Percentiles rank a stretch among this genome's conserved stretches.
phyloP scores from a whole-genome alignment of 2,113 vertebrate genomes.

The Hippolais icterina region DNA sequence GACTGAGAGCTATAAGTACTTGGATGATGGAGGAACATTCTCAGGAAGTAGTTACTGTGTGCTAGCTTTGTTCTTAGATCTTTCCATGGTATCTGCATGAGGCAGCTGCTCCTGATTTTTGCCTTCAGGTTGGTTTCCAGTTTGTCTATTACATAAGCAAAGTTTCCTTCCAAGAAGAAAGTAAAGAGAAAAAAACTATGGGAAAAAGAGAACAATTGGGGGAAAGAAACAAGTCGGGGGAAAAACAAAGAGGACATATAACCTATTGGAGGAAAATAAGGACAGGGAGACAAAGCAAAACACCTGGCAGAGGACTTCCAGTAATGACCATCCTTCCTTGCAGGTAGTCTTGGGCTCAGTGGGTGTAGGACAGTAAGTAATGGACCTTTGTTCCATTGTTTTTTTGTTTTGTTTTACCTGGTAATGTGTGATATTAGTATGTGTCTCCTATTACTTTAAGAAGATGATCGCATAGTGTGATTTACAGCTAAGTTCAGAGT shows the following conservation, averaged over 20 bases:
- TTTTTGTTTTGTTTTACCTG: background rate
- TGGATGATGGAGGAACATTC: background rate
- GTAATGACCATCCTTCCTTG: background rate
- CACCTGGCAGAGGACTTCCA: background rate
- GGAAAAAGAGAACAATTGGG: background rate
- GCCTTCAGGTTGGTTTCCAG: background rate
- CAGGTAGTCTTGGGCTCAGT: background rate
- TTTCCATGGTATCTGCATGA: background rate
- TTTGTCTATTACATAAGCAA: background rate
- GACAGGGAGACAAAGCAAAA: background rate
- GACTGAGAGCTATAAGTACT: background rate
- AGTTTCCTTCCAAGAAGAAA: background rate
- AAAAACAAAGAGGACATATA: accelerated
- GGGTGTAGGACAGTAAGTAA: background rate
- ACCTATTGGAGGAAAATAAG: background rate
- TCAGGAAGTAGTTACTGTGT: background rate
- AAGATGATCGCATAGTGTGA: background rate
- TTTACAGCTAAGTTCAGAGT: background rate
- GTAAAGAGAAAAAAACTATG: background rate
- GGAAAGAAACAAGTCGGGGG: background rate
- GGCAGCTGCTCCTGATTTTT: background rate
- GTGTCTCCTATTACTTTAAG: background rate
- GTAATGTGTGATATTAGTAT: background rate
- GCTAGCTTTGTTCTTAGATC: background rate
- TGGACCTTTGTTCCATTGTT: background rate